phyloP scores from a whole-genome alignment of 2,113 vertebrate species.

The Hypomesus transpacificus region DNA sequence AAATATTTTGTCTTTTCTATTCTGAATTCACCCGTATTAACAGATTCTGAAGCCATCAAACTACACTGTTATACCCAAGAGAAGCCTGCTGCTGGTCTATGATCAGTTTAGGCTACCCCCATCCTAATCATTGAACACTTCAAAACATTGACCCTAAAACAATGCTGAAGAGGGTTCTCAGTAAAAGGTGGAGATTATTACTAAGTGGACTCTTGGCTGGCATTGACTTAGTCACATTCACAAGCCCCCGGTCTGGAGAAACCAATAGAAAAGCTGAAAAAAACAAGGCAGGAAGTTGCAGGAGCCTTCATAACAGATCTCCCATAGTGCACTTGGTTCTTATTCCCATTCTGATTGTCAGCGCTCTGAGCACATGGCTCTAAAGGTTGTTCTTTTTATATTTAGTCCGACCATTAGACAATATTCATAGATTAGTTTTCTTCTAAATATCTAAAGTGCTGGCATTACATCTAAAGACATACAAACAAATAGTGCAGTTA shows the following conservation, averaged over 20 bases:
- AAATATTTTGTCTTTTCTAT: no score
- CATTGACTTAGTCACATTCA: conserved; percentile 26
- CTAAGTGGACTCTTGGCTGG: no score
- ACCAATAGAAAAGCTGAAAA: conserved; percentile 62
- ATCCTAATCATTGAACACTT: background rate
- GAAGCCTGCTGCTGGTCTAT: background rate
- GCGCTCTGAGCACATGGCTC: conserved; percentile 76
- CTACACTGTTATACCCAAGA: background rate
- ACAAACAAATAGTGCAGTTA: conserved; percentile 26
- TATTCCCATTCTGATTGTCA: conserved; percentile 74
- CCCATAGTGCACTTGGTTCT: conserved; percentile 66
- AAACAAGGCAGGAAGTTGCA: conserved; percentile 58
- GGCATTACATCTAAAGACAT: conserved; percentile 64
- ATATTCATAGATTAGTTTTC: conserved; percentile 29
- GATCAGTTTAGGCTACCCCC: conserved; percentile 1
- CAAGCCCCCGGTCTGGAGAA: conserved; percentile 44
- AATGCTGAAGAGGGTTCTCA: background rate
- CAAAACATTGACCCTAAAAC: background rate
- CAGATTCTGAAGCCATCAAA: no score
- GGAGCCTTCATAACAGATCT: conserved; percentile 60
- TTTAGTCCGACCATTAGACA: conserved; percentile 30
- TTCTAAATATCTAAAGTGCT: conserved; percentile 71
- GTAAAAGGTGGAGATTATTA: background rate
- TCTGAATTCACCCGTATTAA: background rate
- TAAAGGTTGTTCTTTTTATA: conserved; percentile 45